Conservation (phyloP, 2,113 vertebrate species). For the Menidia beryllina region DNA sequence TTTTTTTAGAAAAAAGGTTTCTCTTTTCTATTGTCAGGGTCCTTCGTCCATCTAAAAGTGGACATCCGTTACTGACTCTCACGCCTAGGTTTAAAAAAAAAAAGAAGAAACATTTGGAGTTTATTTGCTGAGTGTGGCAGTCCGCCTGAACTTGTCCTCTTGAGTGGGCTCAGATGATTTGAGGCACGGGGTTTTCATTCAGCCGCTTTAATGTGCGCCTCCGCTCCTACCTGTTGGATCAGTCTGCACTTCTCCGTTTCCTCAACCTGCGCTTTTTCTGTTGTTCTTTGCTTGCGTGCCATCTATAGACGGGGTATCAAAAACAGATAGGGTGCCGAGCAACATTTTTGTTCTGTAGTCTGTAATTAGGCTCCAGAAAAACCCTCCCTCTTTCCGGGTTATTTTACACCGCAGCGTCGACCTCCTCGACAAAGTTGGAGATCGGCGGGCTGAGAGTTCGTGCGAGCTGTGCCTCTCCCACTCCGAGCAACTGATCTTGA, state of each 20-base stretch:
- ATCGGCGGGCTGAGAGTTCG: background rate
- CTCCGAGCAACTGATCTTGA: too few species aligned
- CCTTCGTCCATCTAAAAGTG: background rate
- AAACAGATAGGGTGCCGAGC: background rate
- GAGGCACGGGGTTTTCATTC: conserved; percentile 36
- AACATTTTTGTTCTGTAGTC: background rate
- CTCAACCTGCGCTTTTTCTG: too few species aligned
- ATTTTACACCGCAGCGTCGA: background rate
- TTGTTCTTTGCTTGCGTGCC: too few species aligned
- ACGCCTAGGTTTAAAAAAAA: too few species aligned
- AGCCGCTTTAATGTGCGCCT: background rate
- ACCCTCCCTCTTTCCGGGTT: conserved; percentile 29
- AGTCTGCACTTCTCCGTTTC: too few species aligned
- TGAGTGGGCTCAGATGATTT: conserved; percentile 30
- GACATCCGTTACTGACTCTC: too few species aligned
- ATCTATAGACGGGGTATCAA: too few species aligned
- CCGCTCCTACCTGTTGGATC: background rate
- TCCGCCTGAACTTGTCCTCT: background rate
- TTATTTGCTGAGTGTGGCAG: background rate
- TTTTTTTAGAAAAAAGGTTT: background rate
- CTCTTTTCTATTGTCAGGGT: too few species aligned
- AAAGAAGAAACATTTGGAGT: too few species aligned
- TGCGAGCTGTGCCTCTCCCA: too few species aligned
- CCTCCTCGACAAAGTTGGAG: background rate
- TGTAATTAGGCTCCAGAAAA: background rate